Conservation (phyloP, 2,888 invertebrate species). For the Augochlorella aurata region DNA sequence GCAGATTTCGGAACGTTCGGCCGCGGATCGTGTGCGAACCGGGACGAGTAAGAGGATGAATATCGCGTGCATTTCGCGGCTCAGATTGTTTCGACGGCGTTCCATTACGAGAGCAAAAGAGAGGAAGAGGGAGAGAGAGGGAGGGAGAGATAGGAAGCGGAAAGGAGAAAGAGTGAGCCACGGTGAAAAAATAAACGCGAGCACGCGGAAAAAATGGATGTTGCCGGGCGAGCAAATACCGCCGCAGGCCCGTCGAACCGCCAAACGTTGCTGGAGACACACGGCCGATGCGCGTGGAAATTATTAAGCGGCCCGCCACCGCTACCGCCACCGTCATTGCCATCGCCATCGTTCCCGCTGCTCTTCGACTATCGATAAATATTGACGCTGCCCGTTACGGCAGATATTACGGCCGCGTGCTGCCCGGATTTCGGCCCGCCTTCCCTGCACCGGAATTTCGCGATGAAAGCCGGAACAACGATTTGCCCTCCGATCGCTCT, state of each 20-base stretch:
- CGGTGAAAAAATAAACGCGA: conserved; percentile 58
- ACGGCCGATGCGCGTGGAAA: conserved; percentile 58
- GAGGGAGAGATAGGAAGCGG: neutral
- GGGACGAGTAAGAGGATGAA: conserved; percentile 46
- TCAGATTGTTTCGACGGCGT: conserved; percentile 54
- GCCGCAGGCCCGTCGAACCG: conserved; percentile 28
- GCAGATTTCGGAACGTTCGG: conserved; percentile 18
- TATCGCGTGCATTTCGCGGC: conserved; percentile 51
- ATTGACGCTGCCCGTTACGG: conserved; percentile 65
- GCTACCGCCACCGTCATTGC: conserved; percentile 29
- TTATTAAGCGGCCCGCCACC: conserved; percentile 60
- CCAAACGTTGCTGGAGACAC: conserved; percentile 55
- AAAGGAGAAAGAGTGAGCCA: neutral
- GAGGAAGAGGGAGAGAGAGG: conserved; percentile 13
- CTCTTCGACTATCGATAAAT: conserved; percentile 68
- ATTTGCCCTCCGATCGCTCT: neutral
- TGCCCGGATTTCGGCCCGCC: conserved; percentile 34
- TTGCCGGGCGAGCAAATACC: conserved; percentile 63
- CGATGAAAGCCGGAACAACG: conserved; percentile 20
- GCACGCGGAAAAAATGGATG: conserved; percentile 61
- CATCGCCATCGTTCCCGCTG: conserved; percentile 46
- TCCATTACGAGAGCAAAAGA: conserved; percentile 54
- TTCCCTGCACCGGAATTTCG: conserved; percentile 34
- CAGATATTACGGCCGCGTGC: conserved; percentile 57
- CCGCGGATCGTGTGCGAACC: conserved; percentile 22